Base-by-base conservation (phyloP, 2,797 vertebrate genomes). In the Pseudochaenichthys georgianus region DNA sequence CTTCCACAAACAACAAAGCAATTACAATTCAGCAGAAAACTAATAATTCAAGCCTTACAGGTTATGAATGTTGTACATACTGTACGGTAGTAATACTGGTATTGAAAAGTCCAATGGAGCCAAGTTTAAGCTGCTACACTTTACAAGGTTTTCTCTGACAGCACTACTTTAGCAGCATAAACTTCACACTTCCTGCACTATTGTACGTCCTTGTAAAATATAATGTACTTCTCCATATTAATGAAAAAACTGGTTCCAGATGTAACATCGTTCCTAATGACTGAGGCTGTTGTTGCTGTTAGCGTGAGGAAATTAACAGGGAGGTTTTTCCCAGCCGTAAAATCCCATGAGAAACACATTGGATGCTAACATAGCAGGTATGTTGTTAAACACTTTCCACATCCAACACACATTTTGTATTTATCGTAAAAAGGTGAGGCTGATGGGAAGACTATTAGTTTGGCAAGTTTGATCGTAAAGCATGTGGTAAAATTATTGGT, bases 141-240 rank as follows among this genome's bases (percentile, higher is more conserved):
- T 4, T 7, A 31, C 47, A 5, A 19, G 1, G 17, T 45, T 1
- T 51, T 66, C 34, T 50, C 52, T 53, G 60, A 60, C 63, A 52
- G 19, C 46, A 16, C 9, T 54, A 38, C 52, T 68, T 10, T 16
- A 48, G 31, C 43, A 47, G 12, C 34, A 17, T 28, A 45, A 64
- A 63, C 43, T 63, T 66, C 50, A 70, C 74, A 80, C 54, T 19
- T 67, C 43, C 70, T 23, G 9, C 4, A 51, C 17, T 28, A 46
- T 43, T 51, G 10, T 43, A 53, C 76, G 51, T 50, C 59, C 46
- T 21, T 66, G 65, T 66, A 77, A 74, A 64, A 81, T 72, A 81
- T 71, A 51, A 73, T 75, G 66, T 42, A 45, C 46, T 74, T 57
- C 16, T 54, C 17, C 15, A 38, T 41, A 12, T 61, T 12, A 71